Percentiles rank a stretch among this genome's conserved stretches.
These are phyloP conservation scores for Oligia latruncula DNA, from an alignment of 2,888 invertebrate genomes.

Conservation along the genomic window DNA sequence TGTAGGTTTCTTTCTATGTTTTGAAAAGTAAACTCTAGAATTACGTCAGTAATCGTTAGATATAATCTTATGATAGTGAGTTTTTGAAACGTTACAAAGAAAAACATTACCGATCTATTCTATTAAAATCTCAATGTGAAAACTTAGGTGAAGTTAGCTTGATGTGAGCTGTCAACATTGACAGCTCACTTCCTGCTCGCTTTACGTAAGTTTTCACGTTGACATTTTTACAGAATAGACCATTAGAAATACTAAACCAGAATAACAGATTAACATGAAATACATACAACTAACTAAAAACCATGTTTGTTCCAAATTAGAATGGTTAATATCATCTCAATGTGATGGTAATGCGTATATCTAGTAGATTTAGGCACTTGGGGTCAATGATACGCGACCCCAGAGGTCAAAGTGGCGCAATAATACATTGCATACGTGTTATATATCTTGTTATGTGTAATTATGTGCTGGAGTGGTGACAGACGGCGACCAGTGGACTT, in stretches of 20 bases:
- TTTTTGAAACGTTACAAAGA: neutral
- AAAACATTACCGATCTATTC: neutral
- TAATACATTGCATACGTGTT: constrained; percentile 24
- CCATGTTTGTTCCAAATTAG: constrained; percentile 1
- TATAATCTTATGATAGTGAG: neutral
- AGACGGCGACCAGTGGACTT: neutral
- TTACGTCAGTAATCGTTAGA: no score
- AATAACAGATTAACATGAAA: neutral
- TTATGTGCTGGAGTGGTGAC: constrained; percentile 16
- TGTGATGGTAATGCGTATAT: constrained; percentile 1
- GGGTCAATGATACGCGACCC: constrained; percentile 23
- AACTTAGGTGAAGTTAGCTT: no score
- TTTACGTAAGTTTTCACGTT: no score
- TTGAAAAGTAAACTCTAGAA: neutral
- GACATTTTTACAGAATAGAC: no score
- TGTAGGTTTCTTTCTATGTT: neutral
- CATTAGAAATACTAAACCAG: neutral
- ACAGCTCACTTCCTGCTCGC: no score
- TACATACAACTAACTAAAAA: neutral
- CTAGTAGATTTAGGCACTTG: constrained; percentile 16
- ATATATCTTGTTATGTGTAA: constrained; percentile 7
- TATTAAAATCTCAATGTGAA: no score
- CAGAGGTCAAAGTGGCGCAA: constrained; percentile 35
- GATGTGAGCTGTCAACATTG: no score
- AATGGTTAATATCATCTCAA: neutral